These are phyloP conservation scores for Hyaena hyaena DNA, from an alignment of 2,113 vertebrate species.

Conservation along the genomic window DNA sequence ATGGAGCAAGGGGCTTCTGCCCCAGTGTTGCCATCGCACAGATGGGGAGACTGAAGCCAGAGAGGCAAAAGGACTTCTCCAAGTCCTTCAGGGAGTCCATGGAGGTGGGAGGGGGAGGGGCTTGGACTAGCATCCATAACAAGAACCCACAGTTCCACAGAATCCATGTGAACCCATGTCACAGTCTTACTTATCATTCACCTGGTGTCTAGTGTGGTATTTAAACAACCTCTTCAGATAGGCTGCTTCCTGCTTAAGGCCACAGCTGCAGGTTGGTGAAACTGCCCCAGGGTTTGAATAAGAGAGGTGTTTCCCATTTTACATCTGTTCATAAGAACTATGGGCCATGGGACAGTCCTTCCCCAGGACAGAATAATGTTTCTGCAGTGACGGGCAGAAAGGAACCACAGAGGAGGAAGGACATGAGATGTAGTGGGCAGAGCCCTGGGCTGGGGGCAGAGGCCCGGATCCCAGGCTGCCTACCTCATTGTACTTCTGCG, in stretches of 20 bases:
- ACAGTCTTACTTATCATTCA: background rate
- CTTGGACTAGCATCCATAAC: no score
- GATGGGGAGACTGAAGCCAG: background rate
- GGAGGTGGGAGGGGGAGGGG: background rate
- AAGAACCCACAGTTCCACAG: background rate
- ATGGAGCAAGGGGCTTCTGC: background rate
- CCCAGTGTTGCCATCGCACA: background rate
- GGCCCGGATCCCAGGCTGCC: background rate
- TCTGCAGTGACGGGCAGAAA: background rate
- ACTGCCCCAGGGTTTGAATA: background rate
- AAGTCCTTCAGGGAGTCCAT: background rate
- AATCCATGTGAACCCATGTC: background rate
- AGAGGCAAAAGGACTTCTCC: background rate
- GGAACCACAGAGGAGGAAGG: background rate
- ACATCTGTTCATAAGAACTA: background rate
- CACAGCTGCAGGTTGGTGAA: background rate
- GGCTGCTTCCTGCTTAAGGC: background rate
- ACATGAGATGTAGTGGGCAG: background rate
- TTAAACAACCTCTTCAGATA: background rate
- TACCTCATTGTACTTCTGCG: background rate
- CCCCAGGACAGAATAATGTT: background rate
- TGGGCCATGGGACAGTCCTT: background rate
- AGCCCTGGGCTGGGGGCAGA: background rate
- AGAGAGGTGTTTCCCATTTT: background rate
- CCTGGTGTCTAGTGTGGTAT: background rate